Conservation (phyloP, 2,113 vertebrate genomes). For the Eidolon helvum region DNA sequence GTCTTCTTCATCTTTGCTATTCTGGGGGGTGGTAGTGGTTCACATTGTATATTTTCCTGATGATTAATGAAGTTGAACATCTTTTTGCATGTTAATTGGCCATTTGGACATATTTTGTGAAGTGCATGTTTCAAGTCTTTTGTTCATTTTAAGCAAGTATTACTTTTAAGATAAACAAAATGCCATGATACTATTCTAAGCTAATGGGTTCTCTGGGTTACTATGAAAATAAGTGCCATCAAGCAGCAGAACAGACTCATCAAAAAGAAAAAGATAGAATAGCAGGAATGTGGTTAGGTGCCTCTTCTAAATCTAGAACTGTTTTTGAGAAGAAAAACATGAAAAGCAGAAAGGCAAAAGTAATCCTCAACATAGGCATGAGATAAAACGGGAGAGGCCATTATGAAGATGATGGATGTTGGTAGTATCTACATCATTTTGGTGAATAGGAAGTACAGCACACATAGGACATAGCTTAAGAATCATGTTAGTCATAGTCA, state of each 20-base stretch:
- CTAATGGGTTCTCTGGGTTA: not conserved
- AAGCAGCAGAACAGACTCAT: not conserved
- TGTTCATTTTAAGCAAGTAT: not conserved
- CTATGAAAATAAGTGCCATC: constrained; percentile 16
- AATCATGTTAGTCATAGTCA: not conserved
- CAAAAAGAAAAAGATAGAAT: not conserved
- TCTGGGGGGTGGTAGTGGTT: not conserved
- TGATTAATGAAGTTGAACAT: not conserved
- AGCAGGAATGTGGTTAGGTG: not conserved
- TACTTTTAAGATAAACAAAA: constrained; percentile 40
- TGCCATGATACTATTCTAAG: constrained; percentile 22
- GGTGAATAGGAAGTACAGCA: not conserved
- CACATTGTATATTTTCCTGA: not conserved
- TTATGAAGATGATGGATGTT: not conserved
- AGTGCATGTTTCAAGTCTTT: not conserved
- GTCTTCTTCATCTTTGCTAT: not conserved
- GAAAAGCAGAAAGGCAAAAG: not conserved
- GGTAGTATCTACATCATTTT: not conserved
- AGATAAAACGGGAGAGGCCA: not conserved
- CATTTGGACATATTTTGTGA: constrained; percentile 13
- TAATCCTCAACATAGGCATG: not conserved
- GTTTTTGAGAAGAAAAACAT: constrained; percentile 17
- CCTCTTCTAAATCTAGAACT: not conserved
- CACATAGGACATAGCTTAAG: not conserved
- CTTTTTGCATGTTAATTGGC: not conserved